Evolutionary conservation across 2,113 vertebrate genomes (phyloP), one percentile per base, ranked within the genome.

Genomic region (Vidua chalybeata): DNA sequence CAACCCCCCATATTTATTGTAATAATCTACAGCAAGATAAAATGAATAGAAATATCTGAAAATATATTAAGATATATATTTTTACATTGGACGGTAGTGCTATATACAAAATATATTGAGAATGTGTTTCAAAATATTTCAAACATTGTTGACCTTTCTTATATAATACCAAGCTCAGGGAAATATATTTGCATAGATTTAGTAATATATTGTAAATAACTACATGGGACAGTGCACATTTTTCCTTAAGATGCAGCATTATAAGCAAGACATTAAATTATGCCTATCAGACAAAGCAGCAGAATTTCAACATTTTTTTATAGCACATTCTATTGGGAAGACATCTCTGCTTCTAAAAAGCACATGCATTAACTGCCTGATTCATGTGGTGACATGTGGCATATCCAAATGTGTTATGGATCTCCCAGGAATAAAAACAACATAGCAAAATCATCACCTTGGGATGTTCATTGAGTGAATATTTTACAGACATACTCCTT

Each of bases 381-480:
- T 98, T 98, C 98, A 98, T 98, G 98, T 89, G 97, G 97, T 98
- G 98, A 98, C 98, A 98, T 96, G 97, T 97, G 98, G 98, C 98
- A 97, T 97, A 97, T 97, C 98, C 98, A 97, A 98, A 98, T 98
- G 98, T 90, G 96, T 98, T 98, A 98, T 98, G 98, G 98, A 98
- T 98, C 98, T 98, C 98, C 94, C 93, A 98, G 98, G 98, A 98
- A 98, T 98, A 98, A 98, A 97, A 97, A 97, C 98, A 98, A 98
- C 98, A 97, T 97, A 96, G 97, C 97, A 92, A 98, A 98, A 98
- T 97, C 98, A 98, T 98, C 98, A 98, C 98, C 98, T 98, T 98
- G 98, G 98, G 98, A 98, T 98, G 98, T 97, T 98, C 98, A 97
- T 97, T 98, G 98, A 98, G 98, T 98, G 98, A 98, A 98, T 98